phyloP scores from a whole-genome alignment of 53 echinoderm and acorn worm genomes.

The Stichopus horrens region DNA sequence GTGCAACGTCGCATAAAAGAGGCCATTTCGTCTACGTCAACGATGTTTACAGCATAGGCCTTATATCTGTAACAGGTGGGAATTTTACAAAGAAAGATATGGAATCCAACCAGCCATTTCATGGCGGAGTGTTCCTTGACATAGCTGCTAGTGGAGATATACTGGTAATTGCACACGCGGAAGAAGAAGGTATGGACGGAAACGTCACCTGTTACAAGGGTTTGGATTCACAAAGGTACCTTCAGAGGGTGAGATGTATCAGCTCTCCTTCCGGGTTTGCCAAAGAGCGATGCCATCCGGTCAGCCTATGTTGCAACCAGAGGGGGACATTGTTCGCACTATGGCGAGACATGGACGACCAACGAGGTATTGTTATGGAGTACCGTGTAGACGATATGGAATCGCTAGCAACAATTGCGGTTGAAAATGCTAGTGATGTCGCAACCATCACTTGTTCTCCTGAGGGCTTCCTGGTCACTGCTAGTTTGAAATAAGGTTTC shows the following conservation, averaged over 20 bases:
- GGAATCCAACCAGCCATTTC: neutral
- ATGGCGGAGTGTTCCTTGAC: neutral
- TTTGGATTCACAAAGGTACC: neutral
- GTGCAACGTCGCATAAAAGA: neutral
- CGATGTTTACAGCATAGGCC: neutral
- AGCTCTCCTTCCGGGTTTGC: slow-evolving; percentile 21
- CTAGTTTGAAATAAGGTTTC: neutral
- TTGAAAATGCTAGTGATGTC: slow-evolving; percentile 3
- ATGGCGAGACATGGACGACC: slow-evolving; percentile 21
- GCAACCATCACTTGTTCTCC: slow-evolving; percentile 7
- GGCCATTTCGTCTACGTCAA: neutral
- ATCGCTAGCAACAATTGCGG: neutral
- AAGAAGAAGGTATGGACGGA: neutral
- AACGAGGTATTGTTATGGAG: neutral
- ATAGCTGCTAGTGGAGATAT: neutral
- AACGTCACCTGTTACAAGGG: slow-evolving; percentile 11
- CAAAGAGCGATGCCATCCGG: neutral
- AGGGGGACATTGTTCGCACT: neutral
- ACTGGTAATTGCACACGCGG: slow-evolving; percentile 2
- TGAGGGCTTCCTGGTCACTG: slow-evolving; percentile 13
- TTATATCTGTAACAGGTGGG: neutral
- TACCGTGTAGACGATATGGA: neutral
- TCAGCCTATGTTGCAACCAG: slow-evolving; percentile 8
- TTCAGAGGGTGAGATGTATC: neutral
- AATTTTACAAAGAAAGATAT: neutral